Base-by-base conservation (phyloP, 1,140 invertebrate genomes). In the Aphaenogaster floridana region DNA sequence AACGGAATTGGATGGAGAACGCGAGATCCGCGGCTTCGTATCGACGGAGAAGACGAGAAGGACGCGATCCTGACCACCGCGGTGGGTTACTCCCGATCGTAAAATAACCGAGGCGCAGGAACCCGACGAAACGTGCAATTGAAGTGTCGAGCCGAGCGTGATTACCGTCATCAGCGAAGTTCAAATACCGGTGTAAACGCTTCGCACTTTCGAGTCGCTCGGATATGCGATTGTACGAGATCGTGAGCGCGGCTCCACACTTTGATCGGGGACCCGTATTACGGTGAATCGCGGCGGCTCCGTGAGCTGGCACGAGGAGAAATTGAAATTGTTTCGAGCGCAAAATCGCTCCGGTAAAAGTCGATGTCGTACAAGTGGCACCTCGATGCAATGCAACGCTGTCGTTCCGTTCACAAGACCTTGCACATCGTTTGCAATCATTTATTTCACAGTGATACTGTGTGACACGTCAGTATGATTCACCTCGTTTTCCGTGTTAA, bases 121-220 rank as follows among this genome's bases (percentile, higher is more conserved):
- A 93, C 91, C 88, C 91, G 92, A 91, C 92, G 93, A 93, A 93
- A 93, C 92, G 92, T 93, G 92, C 93, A 93, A 93, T 93, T 93
- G 93, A 91, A 92, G 91, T 88, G 89, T 92, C 89, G 86, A 89
- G 90, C 48, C 88, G 92, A 87, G 88, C 89, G 86, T 93, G 93
- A 93, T 93, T 93, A 93, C 93, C 92, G 92, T 93, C 92, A 93
- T 93, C 93, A 93, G 83, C 88, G 86, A 93, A 93, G 92, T 93
- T 93, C 92, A 93, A 93, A 93, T 93, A 93, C 93, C 92, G 88
- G 92, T 92, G 88, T 92, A 92, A 93, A 89, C 91, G 93, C 88
- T 93, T 92, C 92, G 92, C 93, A 91, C 92, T 92, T 93, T 93
- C 91, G 90, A 92, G 90, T 92, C 88, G 66, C 89, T 92, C 86